Evolutionary conservation across 2,797 vertebrate species (phyloP).

Genomic region (Eidolon dupreanum): DNA sequence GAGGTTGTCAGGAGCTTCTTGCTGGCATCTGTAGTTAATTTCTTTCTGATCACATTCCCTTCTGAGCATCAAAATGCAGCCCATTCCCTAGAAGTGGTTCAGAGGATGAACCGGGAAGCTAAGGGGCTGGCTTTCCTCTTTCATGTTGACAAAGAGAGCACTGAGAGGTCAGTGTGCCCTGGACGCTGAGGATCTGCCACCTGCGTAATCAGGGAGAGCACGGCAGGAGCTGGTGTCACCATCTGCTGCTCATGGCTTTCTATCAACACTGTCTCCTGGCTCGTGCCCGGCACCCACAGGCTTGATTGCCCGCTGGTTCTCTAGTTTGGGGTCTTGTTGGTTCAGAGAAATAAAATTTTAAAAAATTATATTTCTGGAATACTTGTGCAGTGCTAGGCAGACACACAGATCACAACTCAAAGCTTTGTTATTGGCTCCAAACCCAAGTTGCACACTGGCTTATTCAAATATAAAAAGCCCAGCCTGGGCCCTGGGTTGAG

Average conservation of each 20-base stretch:
- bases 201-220: not conserved
- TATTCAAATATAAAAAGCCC: constrained; percentile 36
- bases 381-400: not conserved
- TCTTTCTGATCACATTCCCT: not conserved
- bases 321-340: not conserved
- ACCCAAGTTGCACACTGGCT: not conserved
- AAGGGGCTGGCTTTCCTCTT: not conserved
- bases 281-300: not conserved
- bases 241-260: not conserved
- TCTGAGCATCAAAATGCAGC: not conserved
- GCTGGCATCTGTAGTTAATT: not conserved
- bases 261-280: not conserved
- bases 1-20: not conserved
- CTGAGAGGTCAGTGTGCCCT: not conserved
- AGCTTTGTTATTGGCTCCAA: not conserved
- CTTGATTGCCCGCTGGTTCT: not conserved
- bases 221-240: not conserved
- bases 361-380: constrained; percentile 11
- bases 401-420: not conserved
- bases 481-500: constrained; percentile 19
- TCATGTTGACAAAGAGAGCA: not conserved
- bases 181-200: not conserved
- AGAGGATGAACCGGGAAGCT: not conserved
- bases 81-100: not conserved
- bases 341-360: not conserved